Evolutionary conservation across 37 sponge, comb jelly and placozoan genomes (phyloP), one percentile per base, ranked within the genome.

Genomic region (Petrosia ficiformis): DNA sequence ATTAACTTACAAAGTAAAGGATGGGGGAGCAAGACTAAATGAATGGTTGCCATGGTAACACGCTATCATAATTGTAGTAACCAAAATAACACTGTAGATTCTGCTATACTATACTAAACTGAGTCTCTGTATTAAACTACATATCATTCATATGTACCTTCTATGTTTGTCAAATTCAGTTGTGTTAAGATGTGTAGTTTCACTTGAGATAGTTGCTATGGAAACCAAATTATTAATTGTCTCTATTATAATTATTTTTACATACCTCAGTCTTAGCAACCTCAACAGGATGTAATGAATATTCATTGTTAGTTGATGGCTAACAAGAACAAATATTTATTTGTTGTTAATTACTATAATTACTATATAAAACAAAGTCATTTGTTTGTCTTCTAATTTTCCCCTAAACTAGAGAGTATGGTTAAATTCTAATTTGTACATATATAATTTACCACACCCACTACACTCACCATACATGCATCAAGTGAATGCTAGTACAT

Each of bases 221-320:
- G 54, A 48, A 19, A 48, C 10, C 10, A 19, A 10, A 48, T 10
- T 48, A 10, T 19, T 19, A 19, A 19, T 48, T 48, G 16, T 10
- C 10, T 10, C 54, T 11, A 21, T n/a, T 61, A 74, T 25, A 35
- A 28, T 6, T 44, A 19, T 44, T 24, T 44, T 72, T 42, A 68
- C 63, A 5, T 0, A 64, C 54, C 43, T 81, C 82, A 36, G 70
- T 73, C 57, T 73, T 81, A 0, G 65, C 35, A 5, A 63, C 67
- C 74, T 81, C 82, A 29, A 81, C 39, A 5, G 82, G 67, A 25
- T 60, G 43, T 29, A 81, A 73, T 36, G 82, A 74, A 65, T 72
- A 65, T 4, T 52, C 63, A 26, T 61, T 14, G 8, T 19, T 29
- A 61, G 28, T 22, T n/a, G 63, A 61, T 26, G 11, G 5, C 63